A percentile compares a stretch with the other conserved stretches of the same genome.
Evolutionary conservation across 2,797 vertebrate species (phyloP).

Genomic region (Enteromius afrohamiltoni): DNA sequence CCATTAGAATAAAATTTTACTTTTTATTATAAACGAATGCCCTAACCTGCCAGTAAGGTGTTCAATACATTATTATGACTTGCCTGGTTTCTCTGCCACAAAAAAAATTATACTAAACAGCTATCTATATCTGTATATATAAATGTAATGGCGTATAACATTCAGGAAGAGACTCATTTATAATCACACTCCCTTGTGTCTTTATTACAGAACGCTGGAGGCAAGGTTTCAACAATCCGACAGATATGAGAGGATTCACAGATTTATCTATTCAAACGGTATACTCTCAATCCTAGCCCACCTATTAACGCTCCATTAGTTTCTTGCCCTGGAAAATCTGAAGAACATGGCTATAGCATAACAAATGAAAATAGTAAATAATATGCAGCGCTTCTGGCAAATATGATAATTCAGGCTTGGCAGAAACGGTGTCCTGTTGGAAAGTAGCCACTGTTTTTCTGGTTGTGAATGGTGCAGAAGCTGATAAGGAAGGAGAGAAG

Average conservation of each 20-base stretch:
- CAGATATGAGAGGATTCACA: constrained; percentile 61
- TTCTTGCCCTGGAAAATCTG: constrained; percentile 41
- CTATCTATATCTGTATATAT: constrained; percentile 24
- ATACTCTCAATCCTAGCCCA: constrained; percentile 28
- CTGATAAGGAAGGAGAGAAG: constrained; percentile 38
- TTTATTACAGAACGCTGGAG: constrained; percentile 64
- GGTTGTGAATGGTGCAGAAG: constrained; percentile 39
- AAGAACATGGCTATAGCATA: constrained; percentile 44
- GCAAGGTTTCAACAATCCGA: constrained; percentile 63
- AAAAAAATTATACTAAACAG: constrained; percentile 1
- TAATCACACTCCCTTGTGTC: constrained; percentile 58
- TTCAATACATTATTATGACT: constrained; percentile 31
- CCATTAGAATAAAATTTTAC: not conserved
- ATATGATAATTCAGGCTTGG: constrained; percentile 52
- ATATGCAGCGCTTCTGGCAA: constrained; percentile 26
- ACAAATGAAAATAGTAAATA: constrained; percentile 48
- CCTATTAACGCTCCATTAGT: constrained; percentile 37
- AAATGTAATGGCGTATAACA: constrained; percentile 50
- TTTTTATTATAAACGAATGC: not conserved
- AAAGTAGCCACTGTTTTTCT: constrained; percentile 42
- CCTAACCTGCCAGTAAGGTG: not conserved
- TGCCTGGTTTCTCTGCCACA: constrained; percentile 40
- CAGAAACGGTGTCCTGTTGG: constrained; percentile 22
- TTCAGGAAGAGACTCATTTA: constrained; percentile 59
- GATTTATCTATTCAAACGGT: constrained; percentile 57